These are phyloP conservation scores for Neogobius melanostomus DNA, from an alignment of 2,113 vertebrate genomes.

Conservation along the genomic window DNA sequence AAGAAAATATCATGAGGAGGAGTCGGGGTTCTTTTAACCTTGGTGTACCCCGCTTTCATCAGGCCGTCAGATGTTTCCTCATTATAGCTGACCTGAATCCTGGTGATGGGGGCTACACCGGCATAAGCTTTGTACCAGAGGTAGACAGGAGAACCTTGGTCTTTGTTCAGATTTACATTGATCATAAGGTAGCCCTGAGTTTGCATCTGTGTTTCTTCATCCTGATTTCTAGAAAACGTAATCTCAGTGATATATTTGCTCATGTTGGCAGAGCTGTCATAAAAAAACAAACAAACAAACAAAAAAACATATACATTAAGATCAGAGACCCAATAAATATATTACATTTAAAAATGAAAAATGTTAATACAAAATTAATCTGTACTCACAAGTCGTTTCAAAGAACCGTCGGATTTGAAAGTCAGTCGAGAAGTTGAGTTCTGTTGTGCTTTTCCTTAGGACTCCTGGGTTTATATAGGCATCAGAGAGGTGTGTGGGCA, in stretches of 20 bases:
- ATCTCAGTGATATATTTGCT: background rate
- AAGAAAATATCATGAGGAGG: fast-evolving
- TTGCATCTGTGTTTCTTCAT: background rate
- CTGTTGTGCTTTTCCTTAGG: background rate
- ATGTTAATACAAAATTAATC: background rate
- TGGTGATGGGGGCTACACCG: background rate
- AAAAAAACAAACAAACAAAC: background rate
- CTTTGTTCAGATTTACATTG: background rate
- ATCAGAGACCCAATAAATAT: background rate
- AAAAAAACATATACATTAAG: background rate
- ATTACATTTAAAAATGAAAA: background rate
- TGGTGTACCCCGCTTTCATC: background rate
- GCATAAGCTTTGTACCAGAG: background rate
- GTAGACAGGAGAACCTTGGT: fast-evolving
- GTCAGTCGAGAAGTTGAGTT: background rate
- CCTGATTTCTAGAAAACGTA: background rate
- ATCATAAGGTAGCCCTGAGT: background rate
- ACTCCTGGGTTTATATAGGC: background rate
- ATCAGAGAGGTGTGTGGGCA: background rate
- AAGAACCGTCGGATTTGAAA: background rate
- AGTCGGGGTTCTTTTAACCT: fast-evolving
- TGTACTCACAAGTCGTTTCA: background rate
- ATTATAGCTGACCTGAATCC: conserved; percentile 4
- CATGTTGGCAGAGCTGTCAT: background rate
- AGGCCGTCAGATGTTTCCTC: background rate